Evolutionary conservation across 2,113 vertebrate genomes (phyloP), one percentile per base, ranked within the genome.

Genomic region (Nesospiza acunhae): DNA sequence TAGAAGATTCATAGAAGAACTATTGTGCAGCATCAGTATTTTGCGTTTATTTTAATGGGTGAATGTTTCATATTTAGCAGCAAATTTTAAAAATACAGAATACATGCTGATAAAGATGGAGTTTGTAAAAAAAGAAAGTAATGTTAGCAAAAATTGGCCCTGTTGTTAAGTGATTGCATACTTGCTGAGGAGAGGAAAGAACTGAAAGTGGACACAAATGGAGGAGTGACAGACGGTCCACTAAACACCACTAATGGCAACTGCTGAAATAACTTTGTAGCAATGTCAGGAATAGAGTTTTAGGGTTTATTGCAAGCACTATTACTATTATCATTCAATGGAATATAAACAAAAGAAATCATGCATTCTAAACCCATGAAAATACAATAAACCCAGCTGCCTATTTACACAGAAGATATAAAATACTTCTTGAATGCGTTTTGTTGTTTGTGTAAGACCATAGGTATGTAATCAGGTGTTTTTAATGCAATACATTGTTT

Each of bases 401-500:
- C 68, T 92, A 30, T 80, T 95, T 95, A 64, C 50, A 92, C 14
- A 33, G 53, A 49, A 74, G 52, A 96, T 96, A 96, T 87, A 91
- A 96, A 97, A 97, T 63, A 58, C 28, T 96, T 82, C 67, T 94
- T 95, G 90, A 76, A 89, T n/a, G 63, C 83, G 89, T 90, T 96
- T 91, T 95, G 53, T 88, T 95, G 33, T 96, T 93, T 97, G 70
- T 94, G 31, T 55, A 94, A 87, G 79, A 94, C 74, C 69, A 35
- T 93, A 96, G 93, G 70, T 74, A 94, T 85, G 41, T 87, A 95
- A 97, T 94, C 72, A 91, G 75, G 62, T 97, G 69, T 74, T 95
- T 98, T 96, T 85, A 93, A 66, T 79, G 79, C 68, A 63, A 91
- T 91, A 68, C 39, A 67, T 78, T 94, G 80, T 94, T 97, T 97